Evolutionary conservation across 92 coral and sea anemone species (phyloP).

Genomic region (Palythoa grandiflora): DNA sequence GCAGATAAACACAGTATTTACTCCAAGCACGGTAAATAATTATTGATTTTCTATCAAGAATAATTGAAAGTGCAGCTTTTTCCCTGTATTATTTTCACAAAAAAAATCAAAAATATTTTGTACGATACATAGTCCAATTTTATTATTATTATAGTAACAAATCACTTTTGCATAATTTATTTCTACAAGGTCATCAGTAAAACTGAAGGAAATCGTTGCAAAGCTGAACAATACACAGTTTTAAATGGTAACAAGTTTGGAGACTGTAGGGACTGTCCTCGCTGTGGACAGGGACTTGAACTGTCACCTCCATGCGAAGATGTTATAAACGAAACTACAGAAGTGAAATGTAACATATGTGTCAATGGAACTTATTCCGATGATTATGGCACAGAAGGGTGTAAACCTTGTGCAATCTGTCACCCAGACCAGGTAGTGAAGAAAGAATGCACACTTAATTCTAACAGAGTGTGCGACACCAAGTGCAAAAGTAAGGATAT

Average conservation of each 20-base stretch:
- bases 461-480: conserved; percentile 60
- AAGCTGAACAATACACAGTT: conserved; percentile 18
- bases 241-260: neutral
- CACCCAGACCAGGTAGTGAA: conserved; percentile 66
- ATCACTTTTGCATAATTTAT: neutral
- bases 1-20: too few relatives aligned
- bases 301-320: conserved; percentile 63
- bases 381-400: conserved; percentile 43
- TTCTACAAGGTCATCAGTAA: neutral
- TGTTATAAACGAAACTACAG: conserved; percentile 20
- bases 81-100: too few relatives aligned
- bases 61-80: too few relatives aligned
- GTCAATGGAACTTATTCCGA: conserved; percentile 63
- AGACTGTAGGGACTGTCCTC: conserved; percentile 54
- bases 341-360: conserved; percentile 55
- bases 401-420: conserved; percentile 67
- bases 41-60: too few relatives aligned
- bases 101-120: too few relatives aligned
- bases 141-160: neutral
- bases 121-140: too few relatives aligned
- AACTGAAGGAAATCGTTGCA: conserved; percentile 5
- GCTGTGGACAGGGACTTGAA: conserved; percentile 58
- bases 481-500: conserved; percentile 66
- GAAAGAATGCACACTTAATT: conserved; percentile 45
- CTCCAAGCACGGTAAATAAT: too few relatives aligned